Evolutionary conservation across 2,888 invertebrate species (phyloP).

Genomic region (Merodon equestris): DNA sequence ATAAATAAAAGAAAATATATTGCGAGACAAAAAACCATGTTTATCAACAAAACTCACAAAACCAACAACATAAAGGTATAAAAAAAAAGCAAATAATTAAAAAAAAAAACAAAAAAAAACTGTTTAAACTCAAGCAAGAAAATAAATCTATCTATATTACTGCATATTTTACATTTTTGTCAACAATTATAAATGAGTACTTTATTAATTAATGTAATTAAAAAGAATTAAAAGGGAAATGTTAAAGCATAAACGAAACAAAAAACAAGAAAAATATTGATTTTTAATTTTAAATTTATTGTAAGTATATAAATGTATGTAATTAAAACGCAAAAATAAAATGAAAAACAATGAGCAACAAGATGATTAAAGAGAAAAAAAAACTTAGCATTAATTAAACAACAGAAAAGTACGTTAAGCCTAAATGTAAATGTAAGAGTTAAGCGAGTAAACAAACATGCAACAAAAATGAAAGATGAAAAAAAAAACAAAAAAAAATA

Average conservation of each 20-base stretch:
- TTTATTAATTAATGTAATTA: constrained; percentile 60
- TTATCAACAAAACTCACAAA: constrained; percentile 51
- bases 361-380: background rate
- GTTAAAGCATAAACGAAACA: too few species aligned
- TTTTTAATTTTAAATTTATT: constrained; percentile 51
- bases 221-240: constrained; percentile 7
- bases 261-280: constrained; percentile 26
- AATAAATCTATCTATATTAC: constrained; percentile 13
- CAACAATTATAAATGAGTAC: constrained; percentile 52
- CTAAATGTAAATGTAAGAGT: too few species aligned
- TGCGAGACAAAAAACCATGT: constrained; percentile 23
- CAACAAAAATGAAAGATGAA: constrained; percentile 34
- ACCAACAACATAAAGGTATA: background rate
- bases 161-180: constrained; percentile 55
- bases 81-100: constrained; percentile 15
- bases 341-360: constrained; percentile 19
- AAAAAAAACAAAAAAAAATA: constrained; percentile 43
- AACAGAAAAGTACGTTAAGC: too few species aligned
- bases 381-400: too few species aligned
- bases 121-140: constrained; percentile 18
- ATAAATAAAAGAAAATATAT: too few species aligned
- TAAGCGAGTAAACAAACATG: constrained; percentile 7
- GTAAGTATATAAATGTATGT: constrained; percentile 61
- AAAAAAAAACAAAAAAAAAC: constrained; percentile 8
- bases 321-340: constrained; percentile 54